phyloP scores from a whole-genome alignment of 2,113 vertebrate species.

The Prinia subflava region DNA sequence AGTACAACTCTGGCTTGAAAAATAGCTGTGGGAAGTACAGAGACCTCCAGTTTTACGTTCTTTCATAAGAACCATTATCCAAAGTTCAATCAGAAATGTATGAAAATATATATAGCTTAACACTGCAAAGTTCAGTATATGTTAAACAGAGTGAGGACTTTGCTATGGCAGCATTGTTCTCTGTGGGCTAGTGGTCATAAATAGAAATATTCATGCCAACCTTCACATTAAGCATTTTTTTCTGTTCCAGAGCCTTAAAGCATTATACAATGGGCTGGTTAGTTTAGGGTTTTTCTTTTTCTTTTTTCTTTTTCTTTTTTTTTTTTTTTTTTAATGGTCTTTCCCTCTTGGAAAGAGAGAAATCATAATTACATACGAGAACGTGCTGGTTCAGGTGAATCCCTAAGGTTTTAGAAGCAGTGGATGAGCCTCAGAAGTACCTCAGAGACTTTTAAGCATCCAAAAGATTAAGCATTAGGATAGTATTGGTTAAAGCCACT shows the following conservation, averaged over 20 bases:
- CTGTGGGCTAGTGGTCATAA: neutral
- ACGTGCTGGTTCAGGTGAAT: neutral
- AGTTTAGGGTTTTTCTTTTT: neutral
- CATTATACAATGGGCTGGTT: neutral
- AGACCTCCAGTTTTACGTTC: neutral
- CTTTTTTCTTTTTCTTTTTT: neutral
- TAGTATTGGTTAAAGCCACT: neutral
- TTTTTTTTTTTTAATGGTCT: neutral
- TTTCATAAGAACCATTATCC: neutral
- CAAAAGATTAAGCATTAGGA: neutral
- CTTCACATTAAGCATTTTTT: neutral
- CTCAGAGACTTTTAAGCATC: neutral
- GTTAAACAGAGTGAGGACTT: constrained; percentile 1
- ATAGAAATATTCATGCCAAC: neutral
- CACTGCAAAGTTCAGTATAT: neutral
- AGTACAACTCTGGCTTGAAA: neutral
- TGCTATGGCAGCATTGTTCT: constrained; percentile 28
- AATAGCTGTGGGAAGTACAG: neutral
- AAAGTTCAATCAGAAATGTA: neutral
- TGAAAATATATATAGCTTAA: neutral
- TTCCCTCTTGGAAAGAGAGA: neutral
- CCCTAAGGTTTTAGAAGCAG: neutral
- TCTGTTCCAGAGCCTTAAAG: neutral
- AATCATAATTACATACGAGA: neutral
- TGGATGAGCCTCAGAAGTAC: neutral